Evolutionary conservation across 1,140 invertebrate genomes (phyloP), one percentile per base, ranked within the genome.

Genomic region (Drosophila lini): DNA sequence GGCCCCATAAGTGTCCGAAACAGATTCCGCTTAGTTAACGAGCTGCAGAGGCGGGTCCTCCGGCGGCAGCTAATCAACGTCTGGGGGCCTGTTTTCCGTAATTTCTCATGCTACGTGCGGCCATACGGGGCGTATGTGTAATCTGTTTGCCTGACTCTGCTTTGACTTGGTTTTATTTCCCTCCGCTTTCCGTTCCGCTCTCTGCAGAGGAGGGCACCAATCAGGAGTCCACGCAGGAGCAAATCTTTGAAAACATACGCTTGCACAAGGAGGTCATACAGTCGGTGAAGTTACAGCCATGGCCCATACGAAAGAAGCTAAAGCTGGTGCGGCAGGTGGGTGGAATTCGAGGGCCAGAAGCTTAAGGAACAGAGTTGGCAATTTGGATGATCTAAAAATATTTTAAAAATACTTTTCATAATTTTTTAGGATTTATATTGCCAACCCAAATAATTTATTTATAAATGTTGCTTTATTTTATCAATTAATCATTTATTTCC

Each of bases 181-280:
- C 7, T n/a, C 11, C 13, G 11, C 5, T 34, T 32, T 5, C 25
- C 41, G 13, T 58, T 62, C 32, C n/a, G 4, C 28, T 28, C 28
- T 28, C 95, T 95, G 3, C 96, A 82, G 96, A 97, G 31, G 96
- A 97, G 28, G 93, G 93, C 70, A 91, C 91, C 48, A 91, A 92
- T 55, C 93, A 93, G 44, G 93, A 93, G 56, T 94, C 94, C 31
- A 95, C 94, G 0, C 95, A 98, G 88, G 97, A 98, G 77, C 96
- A 97, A 92, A 97, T 99, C 60, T 96, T 97, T 83, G 97, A 98
- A 91, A 98, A 97, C 80, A 96, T 99, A 48, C 95, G 96, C 74
- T 92, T 98, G 22, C 98, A 99, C 92, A 99, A 99, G 92, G 97
- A 99, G 92, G 97, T 99, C 0, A 94, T 99, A 42, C 95, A 95